Percentiles rank a stretch among this genome's conserved stretches.
phyloP scores from a whole-genome alignment of 2,888 invertebrate species.

The Seira musarum region DNA sequence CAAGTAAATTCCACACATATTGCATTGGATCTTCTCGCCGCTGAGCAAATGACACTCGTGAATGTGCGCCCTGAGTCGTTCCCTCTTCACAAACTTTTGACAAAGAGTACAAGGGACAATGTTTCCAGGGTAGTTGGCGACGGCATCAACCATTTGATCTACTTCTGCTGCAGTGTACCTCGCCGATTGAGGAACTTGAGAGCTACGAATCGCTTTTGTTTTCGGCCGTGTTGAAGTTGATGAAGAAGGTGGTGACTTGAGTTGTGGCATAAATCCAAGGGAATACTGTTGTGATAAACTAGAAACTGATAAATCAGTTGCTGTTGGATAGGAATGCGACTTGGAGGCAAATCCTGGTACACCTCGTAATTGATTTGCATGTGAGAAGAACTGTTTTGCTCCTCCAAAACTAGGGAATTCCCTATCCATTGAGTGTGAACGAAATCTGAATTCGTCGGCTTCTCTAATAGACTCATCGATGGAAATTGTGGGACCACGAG shows the following conservation, averaged over 20 bases:
- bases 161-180: conserved; percentile 68
- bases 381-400: background rate
- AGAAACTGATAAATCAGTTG: conserved; percentile 15
- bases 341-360: conserved; percentile 4
- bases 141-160: conserved; percentile 67
- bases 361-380: conserved; percentile 6
- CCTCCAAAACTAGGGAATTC: background rate
- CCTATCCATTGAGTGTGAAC: conserved; percentile 24
- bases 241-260: conserved; percentile 31
- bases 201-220: conserved; percentile 65
- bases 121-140: conserved; percentile 65
- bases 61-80: conserved; percentile 68
- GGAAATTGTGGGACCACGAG: background rate
- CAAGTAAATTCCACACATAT: conserved; percentile 67
- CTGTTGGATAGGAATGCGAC: conserved; percentile 33
- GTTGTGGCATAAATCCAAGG: conserved; percentile 31
- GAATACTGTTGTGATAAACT: conserved; percentile 14
- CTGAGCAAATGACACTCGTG: conserved; percentile 68
- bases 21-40: conserved; percentile 67
- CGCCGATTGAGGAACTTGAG: conserved; percentile 66
- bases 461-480: conserved; percentile 19
- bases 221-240: conserved; percentile 41
- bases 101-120: conserved; percentile 68
- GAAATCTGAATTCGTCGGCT: conserved; percentile 15
- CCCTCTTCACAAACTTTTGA: conserved; percentile 68